Base-by-base conservation (phyloP, 2,888 invertebrate species). In the Acanthosepion pharaonis region DNA sequence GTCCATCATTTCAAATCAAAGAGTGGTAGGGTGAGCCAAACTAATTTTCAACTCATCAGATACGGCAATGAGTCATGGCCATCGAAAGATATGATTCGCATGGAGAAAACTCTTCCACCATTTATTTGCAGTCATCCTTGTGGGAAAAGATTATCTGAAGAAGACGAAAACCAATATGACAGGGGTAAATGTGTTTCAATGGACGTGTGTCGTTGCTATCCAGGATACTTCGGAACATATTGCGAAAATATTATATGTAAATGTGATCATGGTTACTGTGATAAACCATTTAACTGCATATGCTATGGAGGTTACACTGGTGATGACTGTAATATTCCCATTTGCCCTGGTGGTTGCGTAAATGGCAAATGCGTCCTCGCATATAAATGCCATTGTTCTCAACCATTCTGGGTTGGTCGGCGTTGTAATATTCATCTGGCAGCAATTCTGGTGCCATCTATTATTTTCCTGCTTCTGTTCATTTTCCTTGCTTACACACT, bases 311-410 rank as follows among this genome's bases (percentile, higher is more conserved):
- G 96, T 4, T 96, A 95, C 95, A 59, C 20, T n/a, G 96, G 96
- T 11, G 42, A 28, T n/a, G 92, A 94, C 48, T 96, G 96, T 95
- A 94, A 95, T 33, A 18, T 33, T 20, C 95, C 96, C 20, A 95
- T 96, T 91, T 96, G 96, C 94, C 64, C 91, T 20, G 92, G 42
- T 2, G 78, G 51, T 42, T 96, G 96, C 94, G 94, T 53, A 25
- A 94, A 96, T 95, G 96, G 96, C 28, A n/a, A 42, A 15, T 96
- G 96, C 94, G 95, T 95, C 42, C 95, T 95, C 28, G 96, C 96
- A 49, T 95, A 95, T 92, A 95, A 94, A 4, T 96, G 96, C 95
- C 95, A 94, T 2, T 96, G 96, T 95, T 94, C 0, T 25, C 20
- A 6, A 28, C 0, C 2, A 94, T 49, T 55, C 94, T 91, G 95